A percentile compares a stretch with the other conserved stretches of the same genome.
Conservation (phyloP, 2,113 vertebrate species). For the Coptodon bakossiorum region DNA sequence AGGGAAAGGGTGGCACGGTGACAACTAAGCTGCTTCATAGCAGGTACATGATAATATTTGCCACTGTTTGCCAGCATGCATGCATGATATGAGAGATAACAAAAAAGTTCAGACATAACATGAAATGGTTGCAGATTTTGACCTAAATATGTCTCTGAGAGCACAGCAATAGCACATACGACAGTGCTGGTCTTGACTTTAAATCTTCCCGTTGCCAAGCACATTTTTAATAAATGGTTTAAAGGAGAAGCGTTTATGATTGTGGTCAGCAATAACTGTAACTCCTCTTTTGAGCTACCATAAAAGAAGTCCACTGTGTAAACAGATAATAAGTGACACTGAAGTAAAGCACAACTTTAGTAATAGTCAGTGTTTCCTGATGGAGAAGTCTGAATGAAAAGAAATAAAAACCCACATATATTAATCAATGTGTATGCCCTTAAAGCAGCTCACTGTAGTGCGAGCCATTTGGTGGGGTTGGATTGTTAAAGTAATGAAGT, state of each 20-base stretch:
- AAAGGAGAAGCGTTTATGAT: background rate
- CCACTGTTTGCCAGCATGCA: conserved; percentile 33
- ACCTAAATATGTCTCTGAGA: background rate
- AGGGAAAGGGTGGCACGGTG: background rate
- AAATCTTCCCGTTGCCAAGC: background rate
- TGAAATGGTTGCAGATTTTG: background rate
- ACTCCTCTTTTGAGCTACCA: background rate
- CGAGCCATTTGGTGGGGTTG: background rate
- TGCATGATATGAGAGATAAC: background rate
- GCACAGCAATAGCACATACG: background rate
- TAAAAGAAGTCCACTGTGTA: background rate
- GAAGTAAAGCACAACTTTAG: background rate
- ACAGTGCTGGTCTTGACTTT: background rate
- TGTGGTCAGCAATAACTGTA: background rate
- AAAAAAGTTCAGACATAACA: background rate
- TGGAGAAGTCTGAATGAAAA: background rate
- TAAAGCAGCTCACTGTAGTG: background rate
- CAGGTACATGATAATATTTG: conserved; percentile 50
- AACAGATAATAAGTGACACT: background rate
- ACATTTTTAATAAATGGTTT: background rate
- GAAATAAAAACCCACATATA: background rate
- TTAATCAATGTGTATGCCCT: background rate
- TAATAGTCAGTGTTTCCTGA: background rate
- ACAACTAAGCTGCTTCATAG: background rate
- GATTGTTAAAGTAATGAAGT: background rate